phyloP scores from a whole-genome alignment of 35 echinoderm and acorn worm species.

The Heliocidaris erythrogramma region DNA sequence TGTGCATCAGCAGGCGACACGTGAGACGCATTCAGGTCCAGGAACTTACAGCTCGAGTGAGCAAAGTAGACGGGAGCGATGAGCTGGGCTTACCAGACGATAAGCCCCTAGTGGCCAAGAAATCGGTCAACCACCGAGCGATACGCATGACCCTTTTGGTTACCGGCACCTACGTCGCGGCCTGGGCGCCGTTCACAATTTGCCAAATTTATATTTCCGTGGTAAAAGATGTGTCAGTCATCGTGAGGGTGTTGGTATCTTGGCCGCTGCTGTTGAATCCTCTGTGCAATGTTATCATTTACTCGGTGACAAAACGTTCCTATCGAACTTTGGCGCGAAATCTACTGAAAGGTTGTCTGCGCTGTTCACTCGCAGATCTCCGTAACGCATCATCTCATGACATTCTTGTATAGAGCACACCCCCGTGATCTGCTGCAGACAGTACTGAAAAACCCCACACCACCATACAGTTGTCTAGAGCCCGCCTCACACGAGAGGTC shows the following conservation, averaged over 20 bases:
- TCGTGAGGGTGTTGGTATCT: background rate
- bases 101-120: background rate
- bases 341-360: background rate
- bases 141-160: no score
- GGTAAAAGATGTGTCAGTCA: background rate
- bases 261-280: conserved; percentile 19
- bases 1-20: conserved; percentile 16
- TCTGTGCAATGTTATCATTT: conserved; percentile 9
- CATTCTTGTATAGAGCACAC: background rate
- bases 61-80: background rate
- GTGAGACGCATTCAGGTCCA: conserved; percentile 21
- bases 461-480: no score
- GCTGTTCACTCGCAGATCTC: background rate
- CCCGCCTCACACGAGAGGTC: no score
- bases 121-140: no score
- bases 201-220: conserved; percentile 4
- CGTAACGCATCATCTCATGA: background rate
- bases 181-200: no score
- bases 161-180: no score
- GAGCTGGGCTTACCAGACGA: background rate
- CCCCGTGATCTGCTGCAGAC: background rate
- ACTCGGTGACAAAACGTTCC: conserved; percentile 22
- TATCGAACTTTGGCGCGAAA: background rate
- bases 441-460: no score
- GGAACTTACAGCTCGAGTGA: background rate